Evolutionary conservation across 2,888 invertebrate species (phyloP).

Genomic region (Lottia gigantea): DNA sequence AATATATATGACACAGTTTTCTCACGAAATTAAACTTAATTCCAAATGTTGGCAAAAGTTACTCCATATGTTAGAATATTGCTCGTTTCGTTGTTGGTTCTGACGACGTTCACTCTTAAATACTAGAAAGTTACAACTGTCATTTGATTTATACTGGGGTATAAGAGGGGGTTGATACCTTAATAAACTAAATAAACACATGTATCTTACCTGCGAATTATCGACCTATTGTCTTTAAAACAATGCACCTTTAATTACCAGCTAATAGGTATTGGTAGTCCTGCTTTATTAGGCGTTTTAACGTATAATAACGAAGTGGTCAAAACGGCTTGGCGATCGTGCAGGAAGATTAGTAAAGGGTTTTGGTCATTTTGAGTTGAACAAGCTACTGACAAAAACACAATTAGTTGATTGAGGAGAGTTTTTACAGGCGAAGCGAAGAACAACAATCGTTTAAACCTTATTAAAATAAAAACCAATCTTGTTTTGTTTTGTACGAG

Average conservation of each 20-base stretch:
- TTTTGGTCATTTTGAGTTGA: constrained; percentile 1
- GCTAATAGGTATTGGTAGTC: neutral
- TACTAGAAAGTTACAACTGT: neutral
- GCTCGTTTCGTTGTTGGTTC: too few relatives aligned
- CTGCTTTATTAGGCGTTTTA: neutral
- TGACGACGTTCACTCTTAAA: neutral
- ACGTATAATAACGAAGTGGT: neutral
- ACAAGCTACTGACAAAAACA: neutral
- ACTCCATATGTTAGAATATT: too few relatives aligned
- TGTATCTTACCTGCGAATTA: neutral
- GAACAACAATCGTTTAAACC: neutral
- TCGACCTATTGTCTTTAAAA: neutral
- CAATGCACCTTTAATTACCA: neutral
- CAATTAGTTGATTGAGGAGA: neutral
- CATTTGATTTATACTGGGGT: neutral
- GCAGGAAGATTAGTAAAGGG: neutral
- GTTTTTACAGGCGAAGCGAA: constrained; percentile 1
- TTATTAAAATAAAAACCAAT: neutral
- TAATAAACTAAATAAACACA: neutral
- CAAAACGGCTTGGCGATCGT: neutral
- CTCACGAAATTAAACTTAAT: neutral
- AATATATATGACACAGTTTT: neutral
- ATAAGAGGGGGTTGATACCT: neutral
- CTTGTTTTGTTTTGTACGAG: neutral
- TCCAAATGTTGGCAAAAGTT: too few relatives aligned